Conservation (phyloP, 35 echinoderm and acorn worm genomes). For the Apostichopus japonicus region DNA sequence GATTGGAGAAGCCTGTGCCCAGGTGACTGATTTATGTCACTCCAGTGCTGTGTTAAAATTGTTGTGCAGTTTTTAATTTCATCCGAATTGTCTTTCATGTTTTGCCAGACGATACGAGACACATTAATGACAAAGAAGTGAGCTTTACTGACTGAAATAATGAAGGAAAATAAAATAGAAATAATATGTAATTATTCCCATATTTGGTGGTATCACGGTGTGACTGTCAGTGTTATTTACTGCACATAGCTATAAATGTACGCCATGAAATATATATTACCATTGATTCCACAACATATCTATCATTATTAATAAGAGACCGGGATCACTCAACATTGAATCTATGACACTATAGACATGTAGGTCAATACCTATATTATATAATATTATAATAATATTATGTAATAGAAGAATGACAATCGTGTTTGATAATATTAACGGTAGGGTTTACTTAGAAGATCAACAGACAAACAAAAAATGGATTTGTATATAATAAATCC, state of each 20-base stretch:
- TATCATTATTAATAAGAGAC: background rate
- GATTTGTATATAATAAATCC: too few species aligned
- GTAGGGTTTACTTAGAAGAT: conserved; percentile 7
- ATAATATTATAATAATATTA: background rate
- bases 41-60: background rate
- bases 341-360: background rate
- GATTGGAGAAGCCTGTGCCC: background rate
- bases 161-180: background rate
- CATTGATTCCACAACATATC: too few species aligned
- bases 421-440: conserved; percentile 15
- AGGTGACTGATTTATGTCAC: background rate
- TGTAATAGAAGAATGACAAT: conserved; percentile 15
- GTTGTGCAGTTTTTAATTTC: background rate
- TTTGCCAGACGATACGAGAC: background rate
- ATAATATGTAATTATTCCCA: background rate
- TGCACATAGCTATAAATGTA: background rate
- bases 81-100: background rate
- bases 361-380: background rate
- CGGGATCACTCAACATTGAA: conserved; percentile 2
- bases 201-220: background rate
- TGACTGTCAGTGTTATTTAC: background rate
- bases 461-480: background rate
- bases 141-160: background rate
- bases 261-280: too few species aligned
- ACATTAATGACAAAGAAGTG: background rate